Base-by-base conservation (phyloP, 1,140 invertebrate genomes). In the Trichonephila clavata region DNA sequence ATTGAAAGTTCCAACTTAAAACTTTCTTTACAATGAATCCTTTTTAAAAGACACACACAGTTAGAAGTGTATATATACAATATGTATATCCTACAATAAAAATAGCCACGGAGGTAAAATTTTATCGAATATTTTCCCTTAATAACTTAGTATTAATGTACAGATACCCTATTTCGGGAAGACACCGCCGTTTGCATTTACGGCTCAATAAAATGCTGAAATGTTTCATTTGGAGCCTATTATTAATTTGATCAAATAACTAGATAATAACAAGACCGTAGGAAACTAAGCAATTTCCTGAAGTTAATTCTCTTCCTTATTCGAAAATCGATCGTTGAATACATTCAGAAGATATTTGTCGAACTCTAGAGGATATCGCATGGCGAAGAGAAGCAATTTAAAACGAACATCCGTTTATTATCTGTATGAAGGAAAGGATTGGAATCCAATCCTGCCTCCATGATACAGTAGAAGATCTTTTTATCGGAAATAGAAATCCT, bases 371-470 rank as follows among this genome's bases (percentile, higher is more conserved):
- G 13, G 32, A 32, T 39, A 77, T 77, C 71, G 4, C 81, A 50
- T 59, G 43, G 20, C 4, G 77, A 27, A 39, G 20, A 21, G 81
- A 83, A 83, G 50, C 81, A 59, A 59, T 57, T 83, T 83, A 83
- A 83, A 83, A 83, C 24, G 81, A 83, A 57, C 81, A 83, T 83
- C 81, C 71, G 71, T 32, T 77, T 77, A 83, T 83, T 83, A 83
- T 83, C 71, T 77, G 43, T 50, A 24, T 24, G 39, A 59, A 50
- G 39, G 50, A 83, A 83, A n/a, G 50, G 57, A 83, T 83, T n/a
- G 43, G 81, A 83, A 83, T 57, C 81, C 81, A 59, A 83, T 83
- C 43, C 50, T 2, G 16, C n/a, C 32, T 2, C 5, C 50, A 50
- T 39, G 13, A 21, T 10, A 24, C n/a, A 24, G 32, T 27, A 24